Percentiles rank a stretch among this genome's conserved stretches.
phyloP scores from a whole-genome alignment of 2,113 vertebrate genomes.

The pig (Sus scrofa) region DNA sequence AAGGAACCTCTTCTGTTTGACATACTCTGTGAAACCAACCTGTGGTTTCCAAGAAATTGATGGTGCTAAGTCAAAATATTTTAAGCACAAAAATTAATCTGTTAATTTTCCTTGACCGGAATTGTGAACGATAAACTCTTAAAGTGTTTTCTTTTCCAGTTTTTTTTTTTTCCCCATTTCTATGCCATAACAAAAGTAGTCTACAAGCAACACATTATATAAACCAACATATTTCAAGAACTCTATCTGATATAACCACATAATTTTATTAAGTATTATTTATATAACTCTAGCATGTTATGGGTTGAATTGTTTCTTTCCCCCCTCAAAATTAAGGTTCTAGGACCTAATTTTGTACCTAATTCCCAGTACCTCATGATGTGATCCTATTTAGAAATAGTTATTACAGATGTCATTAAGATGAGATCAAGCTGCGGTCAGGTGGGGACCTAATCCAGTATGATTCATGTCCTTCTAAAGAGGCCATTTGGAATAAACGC shows the following conservation, averaged over 20 bases:
- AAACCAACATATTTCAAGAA: not conserved
- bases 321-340: rapidly evolving
- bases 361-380: not conserved
- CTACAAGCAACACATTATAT: not conserved
- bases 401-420: not conserved
- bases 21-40: constrained; percentile 14
- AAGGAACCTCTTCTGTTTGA: not conserved
- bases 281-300: not conserved
- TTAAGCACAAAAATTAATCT: not conserved
- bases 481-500: not conserved
- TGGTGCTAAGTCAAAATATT: not conserved
- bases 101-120: not conserved
- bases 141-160: not conserved
- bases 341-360: not conserved
- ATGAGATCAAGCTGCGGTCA: not conserved
- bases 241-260: not conserved
- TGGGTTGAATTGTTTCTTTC: not conserved
- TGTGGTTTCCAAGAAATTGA: not conserved
- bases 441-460: too few species aligned
- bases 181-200: not conserved
- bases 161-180: not conserved
- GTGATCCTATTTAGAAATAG: not conserved
- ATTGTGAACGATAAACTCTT: not conserved
- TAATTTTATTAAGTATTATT: not conserved
- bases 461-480: not conserved